A percentile compares a stretch with the other conserved stretches of the same genome.
These are phyloP conservation scores for Papilio protenor DNA, from an alignment of 2,888 invertebrate species.

Conservation along the genomic window DNA sequence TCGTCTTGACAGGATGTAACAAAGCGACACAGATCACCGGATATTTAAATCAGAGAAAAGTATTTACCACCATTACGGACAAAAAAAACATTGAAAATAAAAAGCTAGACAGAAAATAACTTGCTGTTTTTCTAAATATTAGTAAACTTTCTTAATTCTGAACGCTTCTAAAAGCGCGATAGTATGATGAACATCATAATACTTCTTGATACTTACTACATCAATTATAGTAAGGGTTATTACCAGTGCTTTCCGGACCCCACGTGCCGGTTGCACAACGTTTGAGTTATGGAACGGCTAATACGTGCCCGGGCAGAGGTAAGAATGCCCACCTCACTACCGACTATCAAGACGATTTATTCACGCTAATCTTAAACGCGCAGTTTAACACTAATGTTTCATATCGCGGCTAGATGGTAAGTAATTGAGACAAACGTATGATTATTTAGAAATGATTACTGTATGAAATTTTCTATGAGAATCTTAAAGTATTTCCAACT, in stretches of 20 bases:
- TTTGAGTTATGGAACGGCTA: slow-evolving; percentile 65
- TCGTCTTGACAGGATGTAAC: slow-evolving; percentile 69
- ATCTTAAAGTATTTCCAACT: not conserved
- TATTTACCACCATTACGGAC: not conserved
- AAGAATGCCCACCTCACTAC: slow-evolving; percentile 53
- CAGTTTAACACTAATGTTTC: slow-evolving; percentile 22
- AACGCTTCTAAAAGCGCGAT: not conserved
- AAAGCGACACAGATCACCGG: slow-evolving; percentile 63
- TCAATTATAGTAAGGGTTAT: slow-evolving; percentile 53
- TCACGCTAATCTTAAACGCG: slow-evolving; percentile 26
- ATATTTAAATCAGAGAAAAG: slow-evolving; percentile 71
- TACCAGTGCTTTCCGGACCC: slow-evolving; percentile 56
- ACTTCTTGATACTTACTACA: slow-evolving; percentile 42
- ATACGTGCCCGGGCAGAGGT: slow-evolving; percentile 65
- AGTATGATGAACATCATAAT: slow-evolving; percentile 35
- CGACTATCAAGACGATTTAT: slow-evolving; percentile 64
- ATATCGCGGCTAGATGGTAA: slow-evolving; percentile 8
- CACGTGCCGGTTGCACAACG: slow-evolving; percentile 63
- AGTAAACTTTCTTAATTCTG: not conserved
- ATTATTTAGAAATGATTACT: not conserved
- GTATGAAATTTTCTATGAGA: not conserved
- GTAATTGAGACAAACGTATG: slow-evolving; percentile 23
- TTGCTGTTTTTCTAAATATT: not conserved
- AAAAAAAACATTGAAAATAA: not conserved
- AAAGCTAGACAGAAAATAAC: not conserved